These are phyloP conservation scores for Nanorana parkeri DNA, from an alignment of 2,113 vertebrate genomes.

Conservation along the genomic window DNA sequence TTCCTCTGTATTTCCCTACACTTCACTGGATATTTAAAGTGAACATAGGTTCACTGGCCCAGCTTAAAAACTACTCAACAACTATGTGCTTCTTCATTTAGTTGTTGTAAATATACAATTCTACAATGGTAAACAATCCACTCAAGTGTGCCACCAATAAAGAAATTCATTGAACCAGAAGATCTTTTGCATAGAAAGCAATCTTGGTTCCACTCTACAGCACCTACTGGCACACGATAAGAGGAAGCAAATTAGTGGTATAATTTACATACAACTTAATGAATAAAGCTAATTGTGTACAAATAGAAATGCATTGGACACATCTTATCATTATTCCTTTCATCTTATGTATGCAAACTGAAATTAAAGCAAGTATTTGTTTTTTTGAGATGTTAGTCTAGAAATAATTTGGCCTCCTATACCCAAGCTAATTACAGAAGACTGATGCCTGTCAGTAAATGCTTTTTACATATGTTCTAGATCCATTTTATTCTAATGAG, in stretches of 20 bases:
- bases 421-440: background rate
- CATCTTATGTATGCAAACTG: conserved; percentile 8
- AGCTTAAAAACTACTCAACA: no score
- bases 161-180: conserved; percentile 23
- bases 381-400: background rate
- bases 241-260: background rate
- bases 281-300: conserved; percentile 15
- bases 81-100: background rate
- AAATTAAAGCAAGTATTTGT: background rate
- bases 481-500: background rate
- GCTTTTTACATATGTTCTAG: background rate
- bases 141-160: conserved; percentile 19
- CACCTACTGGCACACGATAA: conserved; percentile 18
- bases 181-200: conserved; percentile 10
- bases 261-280: conserved; percentile 12
- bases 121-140: conserved; percentile 11
- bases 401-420: conserved; percentile 17
- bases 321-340: conserved; percentile 6
- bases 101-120: conserved; percentile 2
- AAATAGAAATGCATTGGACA: conserved; percentile 2
- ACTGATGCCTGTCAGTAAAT: background rate
- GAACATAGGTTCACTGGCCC: no score
- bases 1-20: no score
- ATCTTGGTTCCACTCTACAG: conserved; percentile 1
- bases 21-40: no score